Percentiles rank a stretch among this genome's conserved stretches.
These are phyloP conservation scores for Drosophila ochracea DNA, from an alignment of 2,888 invertebrate species.

Conservation along the genomic window DNA sequence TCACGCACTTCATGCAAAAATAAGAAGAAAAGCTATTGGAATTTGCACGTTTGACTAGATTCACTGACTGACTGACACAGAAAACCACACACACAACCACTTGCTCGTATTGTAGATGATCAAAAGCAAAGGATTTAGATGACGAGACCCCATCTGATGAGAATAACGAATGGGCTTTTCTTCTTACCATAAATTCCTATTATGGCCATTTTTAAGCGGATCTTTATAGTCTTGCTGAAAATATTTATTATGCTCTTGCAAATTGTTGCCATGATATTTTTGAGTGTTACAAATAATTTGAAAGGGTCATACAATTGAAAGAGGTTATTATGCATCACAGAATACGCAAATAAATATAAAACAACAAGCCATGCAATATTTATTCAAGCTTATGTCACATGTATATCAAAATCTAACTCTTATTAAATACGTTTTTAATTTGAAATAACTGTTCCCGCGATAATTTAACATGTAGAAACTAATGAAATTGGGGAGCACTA, in stretches of 20 bases:
- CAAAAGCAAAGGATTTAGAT: constrained; percentile 25
- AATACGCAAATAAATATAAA: background rate
- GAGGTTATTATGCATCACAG: background rate
- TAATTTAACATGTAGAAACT: too few relatives aligned
- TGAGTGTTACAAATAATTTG: background rate
- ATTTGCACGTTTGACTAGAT: constrained; percentile 39
- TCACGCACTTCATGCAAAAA: constrained; percentile 42
- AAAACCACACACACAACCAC: constrained; percentile 25
- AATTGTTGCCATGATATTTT: background rate
- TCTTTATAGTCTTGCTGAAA: background rate
- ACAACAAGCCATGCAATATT: background rate
- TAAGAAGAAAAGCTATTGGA: constrained; percentile 36
- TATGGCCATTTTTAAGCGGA: background rate
- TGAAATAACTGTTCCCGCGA: too few relatives aligned
- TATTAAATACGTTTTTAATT: background rate
- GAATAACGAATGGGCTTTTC: background rate
- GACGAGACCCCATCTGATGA: background rate
- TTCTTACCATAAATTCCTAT: background rate
- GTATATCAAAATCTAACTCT: background rate
- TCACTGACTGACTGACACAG: constrained; percentile 58
- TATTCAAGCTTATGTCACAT: background rate
- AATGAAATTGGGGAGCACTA: too few relatives aligned
- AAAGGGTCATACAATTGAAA: background rate
- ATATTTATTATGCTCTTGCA: background rate
- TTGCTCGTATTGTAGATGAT: constrained; percentile 28